Evolutionary conservation across 2,113 vertebrate species (phyloP).

Genomic region (Pseudorhombus dupliciocellatus): DNA sequence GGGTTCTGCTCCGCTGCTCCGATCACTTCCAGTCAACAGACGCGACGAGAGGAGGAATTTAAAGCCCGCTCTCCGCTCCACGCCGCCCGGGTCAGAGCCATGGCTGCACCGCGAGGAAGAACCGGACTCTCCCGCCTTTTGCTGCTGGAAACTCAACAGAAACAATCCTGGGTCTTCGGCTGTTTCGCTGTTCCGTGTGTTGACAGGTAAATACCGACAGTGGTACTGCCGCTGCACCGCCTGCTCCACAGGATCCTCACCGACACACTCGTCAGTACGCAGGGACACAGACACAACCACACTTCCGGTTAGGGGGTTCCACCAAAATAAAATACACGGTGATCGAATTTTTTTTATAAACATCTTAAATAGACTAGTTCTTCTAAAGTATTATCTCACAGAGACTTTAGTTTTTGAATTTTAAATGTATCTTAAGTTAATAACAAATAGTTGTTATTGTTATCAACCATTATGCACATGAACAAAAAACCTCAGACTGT

Average conservation of each 20-base stretch:
- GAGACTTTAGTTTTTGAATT: neutral
- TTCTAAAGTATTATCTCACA: too few relatives aligned
- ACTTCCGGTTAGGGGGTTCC: slow-evolving; percentile 19
- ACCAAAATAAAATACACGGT: slow-evolving; percentile 30
- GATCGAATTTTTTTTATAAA: neutral
- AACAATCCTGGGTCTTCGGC: slow-evolving; percentile 9
- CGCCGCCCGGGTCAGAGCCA: slow-evolving; percentile 48
- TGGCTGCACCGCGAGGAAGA: slow-evolving; percentile 26
- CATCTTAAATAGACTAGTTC: neutral
- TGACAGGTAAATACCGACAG: slow-evolving; percentile 50
- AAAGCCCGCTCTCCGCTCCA: slow-evolving; percentile 70
- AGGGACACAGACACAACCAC: neutral
- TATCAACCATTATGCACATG: too few relatives aligned
- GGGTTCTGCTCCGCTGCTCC: slow-evolving; percentile 12
- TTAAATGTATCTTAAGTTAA: neutral
- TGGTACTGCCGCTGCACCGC: neutral
- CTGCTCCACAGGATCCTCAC: neutral
- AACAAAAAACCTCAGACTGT: too few relatives aligned
- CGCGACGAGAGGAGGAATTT: slow-evolving; percentile 65
- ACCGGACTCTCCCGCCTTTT: neutral
- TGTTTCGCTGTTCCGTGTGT: slow-evolving; percentile 6
- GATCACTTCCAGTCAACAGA: slow-evolving; percentile 53
- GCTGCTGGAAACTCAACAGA: neutral
- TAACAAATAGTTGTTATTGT: too few relatives aligned
- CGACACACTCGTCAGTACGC: neutral